Percentiles rank a stretch among this genome's conserved stretches.
Conservation (phyloP, 2,113 vertebrate genomes). For the Erpornis zantholeuca region DNA sequence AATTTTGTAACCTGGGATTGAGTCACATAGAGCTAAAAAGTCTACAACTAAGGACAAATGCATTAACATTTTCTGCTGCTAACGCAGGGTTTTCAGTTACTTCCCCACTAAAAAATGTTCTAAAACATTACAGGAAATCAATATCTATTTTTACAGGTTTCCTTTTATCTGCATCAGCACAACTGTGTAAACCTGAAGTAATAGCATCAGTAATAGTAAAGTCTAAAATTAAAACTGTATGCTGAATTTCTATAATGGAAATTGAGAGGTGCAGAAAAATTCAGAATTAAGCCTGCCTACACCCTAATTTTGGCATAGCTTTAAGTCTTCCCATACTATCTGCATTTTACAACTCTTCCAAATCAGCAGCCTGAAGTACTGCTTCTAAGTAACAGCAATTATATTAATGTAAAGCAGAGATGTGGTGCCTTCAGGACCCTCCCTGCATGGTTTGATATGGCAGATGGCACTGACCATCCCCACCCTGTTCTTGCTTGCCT, state of each 20-base stretch:
- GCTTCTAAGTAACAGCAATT: background rate
- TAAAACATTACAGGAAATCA: constrained; percentile 48
- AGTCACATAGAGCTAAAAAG: background rate
- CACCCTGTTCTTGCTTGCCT: background rate
- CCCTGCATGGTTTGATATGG: fast-evolving
- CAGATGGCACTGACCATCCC: background rate
- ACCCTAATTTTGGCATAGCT: background rate
- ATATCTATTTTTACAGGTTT: constrained; percentile 30
- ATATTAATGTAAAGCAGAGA: background rate
- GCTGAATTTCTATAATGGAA: background rate
- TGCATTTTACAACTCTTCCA: background rate
- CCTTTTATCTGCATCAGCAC: constrained; percentile 23
- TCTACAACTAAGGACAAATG: background rate
- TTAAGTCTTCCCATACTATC: background rate
- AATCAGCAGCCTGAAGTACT: background rate
- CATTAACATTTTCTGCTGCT: background rate
- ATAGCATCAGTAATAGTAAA: background rate
- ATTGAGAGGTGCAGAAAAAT: background rate
- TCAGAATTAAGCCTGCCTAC: background rate
- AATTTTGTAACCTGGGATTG: background rate
- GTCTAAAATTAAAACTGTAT: background rate
- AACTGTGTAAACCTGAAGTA: background rate
- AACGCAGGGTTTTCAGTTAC: background rate
- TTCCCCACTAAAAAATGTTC: background rate
- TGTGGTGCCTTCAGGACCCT: background rate